Conservation (phyloP, 2,797 vertebrate genomes). For the Semotilus atromaculatus region DNA sequence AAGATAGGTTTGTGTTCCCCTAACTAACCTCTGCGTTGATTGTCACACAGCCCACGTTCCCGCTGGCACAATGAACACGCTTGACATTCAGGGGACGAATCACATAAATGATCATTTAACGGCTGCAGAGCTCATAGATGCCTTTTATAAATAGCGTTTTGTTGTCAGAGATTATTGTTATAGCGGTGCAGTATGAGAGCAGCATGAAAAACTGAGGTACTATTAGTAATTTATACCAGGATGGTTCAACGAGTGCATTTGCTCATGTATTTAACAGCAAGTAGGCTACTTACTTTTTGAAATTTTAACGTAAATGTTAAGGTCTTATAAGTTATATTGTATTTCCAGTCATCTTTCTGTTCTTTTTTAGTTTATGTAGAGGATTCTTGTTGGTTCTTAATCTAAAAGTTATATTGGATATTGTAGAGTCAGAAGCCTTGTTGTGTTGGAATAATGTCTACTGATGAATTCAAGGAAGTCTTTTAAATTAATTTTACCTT, state of each 20-base stretch:
- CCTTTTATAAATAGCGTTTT: conserved; percentile 22
- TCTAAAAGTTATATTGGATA: neutral
- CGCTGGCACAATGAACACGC: conserved; percentile 63
- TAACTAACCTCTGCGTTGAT: conserved; percentile 64
- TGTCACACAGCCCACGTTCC: conserved; percentile 67
- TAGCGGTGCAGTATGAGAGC: conserved; percentile 10
- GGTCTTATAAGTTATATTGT: neutral
- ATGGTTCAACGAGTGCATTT: neutral
- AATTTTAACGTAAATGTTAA: neutral
- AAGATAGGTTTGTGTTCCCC: conserved; percentile 70
- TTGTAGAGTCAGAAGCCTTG: neutral
- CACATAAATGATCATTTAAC: conserved; percentile 52
- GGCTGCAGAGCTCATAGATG: conserved; percentile 37
- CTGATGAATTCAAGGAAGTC: neutral
- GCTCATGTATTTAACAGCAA: neutral
- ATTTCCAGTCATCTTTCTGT: neutral
- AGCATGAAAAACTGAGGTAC: neutral
- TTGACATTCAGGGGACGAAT: conserved; percentile 52
- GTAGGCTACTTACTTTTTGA: neutral
- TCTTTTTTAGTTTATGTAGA: neutral
- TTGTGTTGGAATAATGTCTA: neutral
- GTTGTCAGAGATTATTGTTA: conserved; percentile 21
- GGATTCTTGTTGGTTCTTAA: neutral
- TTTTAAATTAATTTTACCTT: neutral
- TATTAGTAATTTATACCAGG: neutral